phyloP scores from a whole-genome alignment of 2,888 invertebrate genomes.

The Spodoptera exigua region DNA sequence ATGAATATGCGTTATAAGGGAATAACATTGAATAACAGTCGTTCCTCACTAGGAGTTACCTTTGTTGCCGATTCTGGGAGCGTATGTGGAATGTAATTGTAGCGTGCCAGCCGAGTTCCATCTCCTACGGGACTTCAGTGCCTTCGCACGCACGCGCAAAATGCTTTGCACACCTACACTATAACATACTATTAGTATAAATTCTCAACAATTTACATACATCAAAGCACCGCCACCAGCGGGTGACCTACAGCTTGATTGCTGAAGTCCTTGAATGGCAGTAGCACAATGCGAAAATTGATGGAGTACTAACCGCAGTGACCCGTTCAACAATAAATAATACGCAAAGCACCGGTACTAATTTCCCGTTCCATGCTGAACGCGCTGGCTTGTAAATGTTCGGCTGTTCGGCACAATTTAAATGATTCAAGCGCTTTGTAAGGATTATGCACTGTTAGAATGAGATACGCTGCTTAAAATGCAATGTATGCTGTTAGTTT shows the following conservation, averaged over 20 bases:
- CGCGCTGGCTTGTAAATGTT: slow-evolving; percentile 45
- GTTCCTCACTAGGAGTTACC: slow-evolving; percentile 66
- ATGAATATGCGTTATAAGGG: slow-evolving; percentile 59
- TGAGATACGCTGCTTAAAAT: too few species aligned
- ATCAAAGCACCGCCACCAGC: slow-evolving; percentile 22
- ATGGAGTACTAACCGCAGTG: slow-evolving; percentile 59
- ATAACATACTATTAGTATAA: slow-evolving; percentile 30
- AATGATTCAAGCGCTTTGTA: slow-evolving; percentile 23
- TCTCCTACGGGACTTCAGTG: slow-evolving; percentile 70
- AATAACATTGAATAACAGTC: slow-evolving; percentile 71
- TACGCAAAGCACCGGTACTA: slow-evolving; percentile 58
- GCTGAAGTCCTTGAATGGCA: slow-evolving; percentile 44
- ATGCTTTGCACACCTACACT: slow-evolving; percentile 50
- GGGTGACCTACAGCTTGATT: slow-evolving; percentile 47
- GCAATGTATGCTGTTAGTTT: too few species aligned
- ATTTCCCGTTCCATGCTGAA: slow-evolving; percentile 59
- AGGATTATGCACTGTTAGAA: slow-evolving; percentile 4
- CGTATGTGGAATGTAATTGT: slow-evolving; percentile 81
- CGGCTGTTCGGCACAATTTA: slow-evolving; percentile 24
- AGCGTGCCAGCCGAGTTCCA: slow-evolving; percentile 73
- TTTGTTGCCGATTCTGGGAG: slow-evolving; percentile 75
- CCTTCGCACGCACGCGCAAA: slow-evolving; percentile 65
- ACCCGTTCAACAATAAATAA: slow-evolving; percentile 60
- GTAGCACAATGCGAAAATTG: slow-evolving; percentile 57
- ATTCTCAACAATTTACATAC: slow-evolving; percentile 43